Conservation (phyloP, 92 coral and sea anemone genomes). For the Phymanthus crucifer region DNA sequence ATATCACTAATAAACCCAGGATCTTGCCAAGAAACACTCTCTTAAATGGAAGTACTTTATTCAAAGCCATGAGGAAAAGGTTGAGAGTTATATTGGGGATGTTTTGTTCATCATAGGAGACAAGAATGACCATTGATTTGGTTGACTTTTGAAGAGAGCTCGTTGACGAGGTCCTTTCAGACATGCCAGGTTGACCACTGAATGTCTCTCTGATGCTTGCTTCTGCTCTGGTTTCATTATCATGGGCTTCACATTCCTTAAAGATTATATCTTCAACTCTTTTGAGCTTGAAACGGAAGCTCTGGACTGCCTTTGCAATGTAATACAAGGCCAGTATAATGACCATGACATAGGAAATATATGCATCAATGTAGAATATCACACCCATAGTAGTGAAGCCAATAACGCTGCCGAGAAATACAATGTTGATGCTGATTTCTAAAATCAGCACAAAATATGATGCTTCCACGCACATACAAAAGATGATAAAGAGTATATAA, state of each 20-base stretch:
- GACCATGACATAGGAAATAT: constrained; percentile 72
- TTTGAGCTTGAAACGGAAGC: constrained; percentile 67
- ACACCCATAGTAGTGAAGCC: constrained; percentile 86
- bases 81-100: constrained; percentile 74
- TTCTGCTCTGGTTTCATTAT: constrained; percentile 58
- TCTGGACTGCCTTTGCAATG: constrained; percentile 56
- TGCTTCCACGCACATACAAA: constrained; percentile 82
- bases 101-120: constrained; percentile 61
- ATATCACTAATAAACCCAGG: constrained; percentile 61
- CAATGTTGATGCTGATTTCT: constrained; percentile 66
- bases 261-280: constrained; percentile 72
- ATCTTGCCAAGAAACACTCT: constrained; percentile 75
- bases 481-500: constrained; percentile 75
- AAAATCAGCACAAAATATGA: constrained; percentile 71
- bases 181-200: constrained; percentile 39
- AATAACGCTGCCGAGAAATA: constrained; percentile 78
- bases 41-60: constrained; percentile 67
- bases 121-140: constrained; percentile 48
- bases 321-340: constrained; percentile 54
- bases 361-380: constrained; percentile 75
- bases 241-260: constrained; percentile 89
- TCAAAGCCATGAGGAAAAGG: constrained; percentile 60
- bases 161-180: constrained; percentile 44
- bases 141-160: constrained; percentile 50
- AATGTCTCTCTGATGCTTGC: constrained; percentile 75